Percentiles rank a stretch among this genome's conserved stretches.
Conservation (phyloP, 2,888 invertebrate species). For the Diadegma fenestrale region DNA sequence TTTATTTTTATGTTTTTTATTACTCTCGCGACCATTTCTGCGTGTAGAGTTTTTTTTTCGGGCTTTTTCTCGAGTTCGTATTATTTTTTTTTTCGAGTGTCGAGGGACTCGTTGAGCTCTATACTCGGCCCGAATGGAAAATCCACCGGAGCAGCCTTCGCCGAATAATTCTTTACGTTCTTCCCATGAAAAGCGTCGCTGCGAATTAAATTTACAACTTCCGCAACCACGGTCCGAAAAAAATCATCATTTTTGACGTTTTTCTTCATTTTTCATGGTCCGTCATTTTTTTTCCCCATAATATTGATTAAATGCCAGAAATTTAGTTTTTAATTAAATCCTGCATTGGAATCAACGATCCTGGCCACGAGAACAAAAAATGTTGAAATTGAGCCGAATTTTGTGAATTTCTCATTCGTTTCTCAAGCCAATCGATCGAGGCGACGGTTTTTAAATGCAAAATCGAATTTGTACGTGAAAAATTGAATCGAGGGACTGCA, state of each 20-base stretch:
- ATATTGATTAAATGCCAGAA: conserved; percentile 12
- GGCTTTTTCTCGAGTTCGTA: not conserved
- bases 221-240: too few species aligned
- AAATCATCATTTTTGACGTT: too few species aligned
- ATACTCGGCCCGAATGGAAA: not conserved
- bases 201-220: too few species aligned
- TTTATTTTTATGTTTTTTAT: conserved; percentile 42
- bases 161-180: conserved; percentile 14
- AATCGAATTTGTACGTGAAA: conserved; percentile 8
- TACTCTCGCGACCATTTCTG: not conserved
- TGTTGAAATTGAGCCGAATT: too few species aligned
- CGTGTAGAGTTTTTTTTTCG: not conserved
- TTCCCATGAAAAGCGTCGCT: not conserved
- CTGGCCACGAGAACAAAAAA: too few species aligned
- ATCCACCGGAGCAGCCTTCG: not conserved
- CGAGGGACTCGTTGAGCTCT: not conserved
- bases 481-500: conserved; percentile 9
- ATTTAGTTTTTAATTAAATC: conserved; percentile 50
- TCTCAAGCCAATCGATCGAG: conserved; percentile 19
- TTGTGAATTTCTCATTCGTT: not conserved
- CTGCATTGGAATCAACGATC: too few species aligned
- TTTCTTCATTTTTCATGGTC: too few species aligned
- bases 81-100: conserved; percentile 6
- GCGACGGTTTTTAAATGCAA: not conserved
- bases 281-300: not conserved